Conservation (phyloP, 2,888 invertebrate species). For the Halictus quadricinctus region DNA sequence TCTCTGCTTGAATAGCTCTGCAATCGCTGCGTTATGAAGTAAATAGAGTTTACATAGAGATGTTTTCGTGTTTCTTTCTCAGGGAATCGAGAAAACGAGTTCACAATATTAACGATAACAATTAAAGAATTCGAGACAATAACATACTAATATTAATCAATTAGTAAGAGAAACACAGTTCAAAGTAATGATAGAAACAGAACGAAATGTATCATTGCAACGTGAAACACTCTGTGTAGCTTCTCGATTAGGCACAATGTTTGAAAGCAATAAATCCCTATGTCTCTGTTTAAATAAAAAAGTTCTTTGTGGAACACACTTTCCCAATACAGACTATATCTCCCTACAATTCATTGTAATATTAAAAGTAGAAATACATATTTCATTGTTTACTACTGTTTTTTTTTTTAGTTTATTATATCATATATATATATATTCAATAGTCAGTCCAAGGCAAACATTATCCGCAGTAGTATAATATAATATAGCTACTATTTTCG, state of each 20-base stretch:
- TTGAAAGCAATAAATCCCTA: constrained; percentile 70
- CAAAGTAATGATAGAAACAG: constrained; percentile 47
- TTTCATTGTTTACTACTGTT: constrained; percentile 77
- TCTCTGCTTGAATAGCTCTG: constrained; percentile 47
- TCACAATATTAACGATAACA: constrained; percentile 5
- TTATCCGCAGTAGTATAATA: constrained; percentile 78
- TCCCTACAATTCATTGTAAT: constrained; percentile 77
- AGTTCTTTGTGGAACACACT: constrained; percentile 79
- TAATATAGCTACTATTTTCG: constrained; percentile 79
- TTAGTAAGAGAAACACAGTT: constrained; percentile 42
- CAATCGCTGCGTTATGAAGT: constrained; percentile 50
- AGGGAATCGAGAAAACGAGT: constrained; percentile 24
- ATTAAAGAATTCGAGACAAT: constrained; percentile 26
- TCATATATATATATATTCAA: constrained; percentile 55
- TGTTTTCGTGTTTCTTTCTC: constrained; percentile 16
- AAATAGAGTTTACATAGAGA: constrained; percentile 41
- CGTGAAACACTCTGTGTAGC: constrained; percentile 63
- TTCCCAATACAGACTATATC: constrained; percentile 75
- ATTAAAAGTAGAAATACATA: constrained; percentile 83
- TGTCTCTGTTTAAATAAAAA: constrained; percentile 64
- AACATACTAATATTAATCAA: constrained; percentile 22
- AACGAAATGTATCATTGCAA: constrained; percentile 54
- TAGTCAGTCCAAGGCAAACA: constrained; percentile 83
- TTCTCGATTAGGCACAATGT: constrained; percentile 73
- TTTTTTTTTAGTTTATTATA: constrained; percentile 65